A percentile compares a stretch with the other conserved stretches of the same genome.
Evolutionary conservation across 2,797 vertebrate genomes (phyloP).

Genomic region (Aulostomus chinensis): DNA sequence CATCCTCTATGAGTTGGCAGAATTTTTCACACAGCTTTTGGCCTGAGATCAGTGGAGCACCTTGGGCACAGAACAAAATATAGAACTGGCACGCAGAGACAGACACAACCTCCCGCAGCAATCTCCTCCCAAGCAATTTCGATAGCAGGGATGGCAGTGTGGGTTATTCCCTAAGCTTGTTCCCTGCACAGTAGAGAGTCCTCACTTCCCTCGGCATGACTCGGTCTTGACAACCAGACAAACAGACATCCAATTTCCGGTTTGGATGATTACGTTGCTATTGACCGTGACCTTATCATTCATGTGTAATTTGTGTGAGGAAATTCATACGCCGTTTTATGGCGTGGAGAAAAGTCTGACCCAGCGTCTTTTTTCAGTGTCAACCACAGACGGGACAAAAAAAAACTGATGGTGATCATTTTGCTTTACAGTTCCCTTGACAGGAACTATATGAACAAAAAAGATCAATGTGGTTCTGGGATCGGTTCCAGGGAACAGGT

Average conservation of each 20-base stretch:
- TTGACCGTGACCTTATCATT: constrained; percentile 68
- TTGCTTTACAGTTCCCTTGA: constrained; percentile 17
- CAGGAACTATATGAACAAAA: constrained; percentile 6
- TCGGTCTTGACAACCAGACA: constrained; percentile 63
- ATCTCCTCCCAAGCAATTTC: constrained; percentile 78
- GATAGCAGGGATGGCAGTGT: constrained; percentile 63
- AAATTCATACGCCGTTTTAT: constrained; percentile 33
- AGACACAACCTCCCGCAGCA: constrained; percentile 70
- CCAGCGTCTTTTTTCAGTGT: constrained; percentile 16
- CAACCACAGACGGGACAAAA: constrained; percentile 3
- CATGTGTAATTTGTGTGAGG: constrained; percentile 51
- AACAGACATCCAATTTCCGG: constrained; percentile 67
- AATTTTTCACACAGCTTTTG: constrained; percentile 74
- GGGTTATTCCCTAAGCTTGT: constrained; percentile 73
- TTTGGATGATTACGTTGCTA: constrained; percentile 67
- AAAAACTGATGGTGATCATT: constrained; percentile 21
- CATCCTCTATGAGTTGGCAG: constrained; percentile 71
- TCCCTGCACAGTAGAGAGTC: constrained; percentile 65
- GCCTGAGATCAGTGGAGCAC: constrained; percentile 73
- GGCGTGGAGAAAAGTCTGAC: constrained; percentile 7
- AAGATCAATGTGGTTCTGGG: constrained; percentile 2
- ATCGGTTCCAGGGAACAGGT: constrained; percentile 3
- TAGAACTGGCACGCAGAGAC: constrained; percentile 63
- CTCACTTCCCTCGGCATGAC: constrained; percentile 53
- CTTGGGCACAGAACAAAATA: constrained; percentile 75